These are phyloP conservation scores for Anseranas semipalmata DNA, from an alignment of 2,113 vertebrate genomes.

Conservation along the genomic window DNA sequence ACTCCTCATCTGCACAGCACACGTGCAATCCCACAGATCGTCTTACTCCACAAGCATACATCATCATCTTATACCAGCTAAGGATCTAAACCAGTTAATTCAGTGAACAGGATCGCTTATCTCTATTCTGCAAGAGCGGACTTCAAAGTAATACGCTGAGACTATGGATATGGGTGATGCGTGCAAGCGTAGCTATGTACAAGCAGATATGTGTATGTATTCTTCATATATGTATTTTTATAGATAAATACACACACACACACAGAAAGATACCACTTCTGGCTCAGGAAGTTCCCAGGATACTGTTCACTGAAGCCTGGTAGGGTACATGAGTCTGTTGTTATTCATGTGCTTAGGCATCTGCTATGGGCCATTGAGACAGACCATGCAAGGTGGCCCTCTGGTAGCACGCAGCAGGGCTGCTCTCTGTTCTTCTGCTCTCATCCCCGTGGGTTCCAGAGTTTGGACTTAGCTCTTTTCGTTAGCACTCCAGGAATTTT, in stretches of 20 bases:
- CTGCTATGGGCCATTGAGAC: not conserved
- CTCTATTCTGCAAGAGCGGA: not conserved
- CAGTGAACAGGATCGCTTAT: not conserved
- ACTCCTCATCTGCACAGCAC: not conserved
- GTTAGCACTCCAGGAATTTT: not conserved
- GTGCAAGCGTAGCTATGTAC: not conserved
- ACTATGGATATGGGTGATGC: fast-evolving
- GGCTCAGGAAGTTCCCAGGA: not conserved
- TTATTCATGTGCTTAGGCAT: not conserved
- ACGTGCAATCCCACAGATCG: not conserved
- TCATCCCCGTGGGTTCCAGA: fast-evolving
- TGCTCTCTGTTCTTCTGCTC: not conserved
- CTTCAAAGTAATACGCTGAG: fast-evolving
- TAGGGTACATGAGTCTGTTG: not conserved
- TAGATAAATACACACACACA: fast-evolving
- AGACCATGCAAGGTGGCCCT: not conserved
- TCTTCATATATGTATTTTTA: not conserved
- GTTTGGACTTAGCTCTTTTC: not conserved
- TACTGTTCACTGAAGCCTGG: not conserved
- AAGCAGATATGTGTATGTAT: fast-evolving
- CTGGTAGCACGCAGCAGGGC: not conserved
- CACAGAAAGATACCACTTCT: not conserved
- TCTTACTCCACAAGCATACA: not conserved
- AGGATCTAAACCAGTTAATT: not conserved
- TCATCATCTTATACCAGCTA: not conserved